Evolutionary conservation across 2,797 vertebrate genomes (phyloP), one percentile per base, ranked within the genome.

Genomic region (Streptopelia turtur): DNA sequence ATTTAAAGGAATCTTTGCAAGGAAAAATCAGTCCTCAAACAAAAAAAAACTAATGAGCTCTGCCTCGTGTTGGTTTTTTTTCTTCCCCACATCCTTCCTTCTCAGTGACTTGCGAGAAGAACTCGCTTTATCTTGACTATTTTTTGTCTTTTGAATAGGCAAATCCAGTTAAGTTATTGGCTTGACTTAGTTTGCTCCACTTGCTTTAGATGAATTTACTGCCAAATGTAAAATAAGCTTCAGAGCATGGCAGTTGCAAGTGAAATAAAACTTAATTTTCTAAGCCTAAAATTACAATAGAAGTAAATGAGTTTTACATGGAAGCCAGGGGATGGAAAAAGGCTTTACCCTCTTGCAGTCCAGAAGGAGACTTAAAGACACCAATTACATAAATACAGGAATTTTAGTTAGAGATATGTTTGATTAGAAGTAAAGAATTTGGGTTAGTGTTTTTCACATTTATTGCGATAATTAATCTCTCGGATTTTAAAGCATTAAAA

Each of bases 261-360:
- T 59, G 57, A 91, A 95, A 35, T 77, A 78, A 81, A 39, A 65
- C 28, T 75, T 75, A 25, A 41, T 93, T 94, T 96, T 77, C 80
- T 63, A 55, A 90, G 47, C 31, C 20, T 84, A 37, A 76, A 87
- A 61, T 65, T 65, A 71, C 43, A 91, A 43, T 81, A 53, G 50
- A 95, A 93, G 27, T 72, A 89, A 89, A 92, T 86, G 20, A 81
- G 25, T 65, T 92, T 85, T 80, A 52, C 8, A 2, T 56, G 60
- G 60, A 89, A 92, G 53, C 22, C 35, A 56, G 74, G 23, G 16
- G 7, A 66, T 31, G 9, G 43, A 56, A 74, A 70, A 89, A 83
- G 10, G 3, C 35, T n/a, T 76, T 91, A 50, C 6, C 8, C 3
- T 81, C 16, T 60, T 86, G 56, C 25, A 84, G 23, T 84, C 47